Conservation (phyloP, 2,113 vertebrate genomes). For the Apodemus speciosus region DNA sequence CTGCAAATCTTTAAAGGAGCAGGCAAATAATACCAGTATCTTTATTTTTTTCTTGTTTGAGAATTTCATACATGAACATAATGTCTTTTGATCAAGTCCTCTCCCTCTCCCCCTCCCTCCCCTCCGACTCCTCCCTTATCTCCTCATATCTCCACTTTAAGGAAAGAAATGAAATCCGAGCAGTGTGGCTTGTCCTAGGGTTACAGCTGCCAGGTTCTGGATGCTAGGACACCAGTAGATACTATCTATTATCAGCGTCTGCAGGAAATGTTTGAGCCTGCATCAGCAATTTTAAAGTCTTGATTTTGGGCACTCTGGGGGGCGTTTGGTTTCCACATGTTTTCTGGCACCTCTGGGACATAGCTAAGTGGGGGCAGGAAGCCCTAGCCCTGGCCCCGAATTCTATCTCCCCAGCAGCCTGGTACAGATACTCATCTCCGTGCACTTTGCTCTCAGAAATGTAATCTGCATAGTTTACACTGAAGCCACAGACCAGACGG, state of each 20-base stretch:
- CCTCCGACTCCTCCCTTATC: not conserved
- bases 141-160: not conserved
- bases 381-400: not conserved
- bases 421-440: not conserved
- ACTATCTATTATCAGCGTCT: constrained; percentile 19
- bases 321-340: not conserved
- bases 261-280: constrained; percentile 20
- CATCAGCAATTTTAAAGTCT: not conserved
- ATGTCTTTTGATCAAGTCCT: not conserved
- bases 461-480: not conserved
- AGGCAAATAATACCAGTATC: not conserved
- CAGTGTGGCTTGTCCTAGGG: not conserved
- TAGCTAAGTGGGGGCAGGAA: not conserved
- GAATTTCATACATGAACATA: not conserved
- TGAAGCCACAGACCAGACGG: not conserved
- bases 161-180: not conserved
- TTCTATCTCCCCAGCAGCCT: not conserved
- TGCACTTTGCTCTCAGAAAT: constrained; percentile 6
- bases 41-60: not conserved
- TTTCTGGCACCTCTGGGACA: not conserved
- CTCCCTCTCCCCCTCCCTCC: too few relatives aligned
- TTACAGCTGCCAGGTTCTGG: not conserved
- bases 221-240: not conserved
- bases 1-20: not conserved
- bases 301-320: not conserved